Evolutionary conservation across 2,888 invertebrate species (phyloP), one percentile per base, ranked within the genome.

Genomic region (Sarcophaga carnaria): DNA sequence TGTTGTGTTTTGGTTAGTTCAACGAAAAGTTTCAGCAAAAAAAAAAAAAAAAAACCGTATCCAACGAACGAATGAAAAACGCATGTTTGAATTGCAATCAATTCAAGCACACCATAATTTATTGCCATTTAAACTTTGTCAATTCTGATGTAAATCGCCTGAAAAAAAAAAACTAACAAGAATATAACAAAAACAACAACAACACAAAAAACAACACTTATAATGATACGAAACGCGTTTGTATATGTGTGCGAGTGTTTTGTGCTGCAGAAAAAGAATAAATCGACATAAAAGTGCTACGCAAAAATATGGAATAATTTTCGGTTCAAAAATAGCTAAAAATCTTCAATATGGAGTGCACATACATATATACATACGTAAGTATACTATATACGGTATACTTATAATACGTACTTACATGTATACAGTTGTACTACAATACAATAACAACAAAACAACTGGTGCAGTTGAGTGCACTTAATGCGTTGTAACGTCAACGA

Each of bases 121-220:
- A 86, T 86, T 86, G 86, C 83, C 83, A 86, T 86, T 83, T 86
- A 86, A 86, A 83, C 86, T 86, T 86, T 83, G 86, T 86, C 86
- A 86, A 86, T 83, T 86, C 80, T 78, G 83, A 83, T 86, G 83
- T 86, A 83, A 86, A 83, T 86, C 83, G 83, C 83, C 83, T 80
- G 80, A 86, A 80, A 74, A 83, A 86, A 83, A 62, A 67, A 82
- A 83, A 86, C 83, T 77, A 83, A 83, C 77, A 67, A 83, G 67
- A 67, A 67, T 49, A 37, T 66, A 66, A 25, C 22, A 67, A 54
- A 63, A 59, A 25, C 59, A 22, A 59, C 59, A 22, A 59, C n/a
- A 66, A 63, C 45, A 60, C 45, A 25, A 80, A 74, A 8, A 74
- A 10, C 60, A 75, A 62, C 54, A 54, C 17, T 54, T 17, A 2